Base-by-base conservation (phyloP, 2,797 vertebrate species). In the Sebastes iracundus region DNA sequence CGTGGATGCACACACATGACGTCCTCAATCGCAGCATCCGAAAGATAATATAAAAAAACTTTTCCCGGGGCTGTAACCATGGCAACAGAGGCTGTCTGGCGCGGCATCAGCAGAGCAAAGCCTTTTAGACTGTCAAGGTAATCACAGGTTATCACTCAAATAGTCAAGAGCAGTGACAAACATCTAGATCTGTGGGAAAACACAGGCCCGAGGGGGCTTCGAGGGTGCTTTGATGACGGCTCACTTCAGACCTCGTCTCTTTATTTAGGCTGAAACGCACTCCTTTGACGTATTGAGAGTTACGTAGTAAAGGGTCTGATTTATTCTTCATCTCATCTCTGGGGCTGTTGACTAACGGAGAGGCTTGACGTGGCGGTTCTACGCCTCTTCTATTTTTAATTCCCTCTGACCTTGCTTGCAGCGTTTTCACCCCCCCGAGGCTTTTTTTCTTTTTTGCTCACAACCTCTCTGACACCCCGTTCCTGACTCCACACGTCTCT, bases 41-140 rank as follows among this genome's bases (percentile, higher is more conserved):
- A 38, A 10, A 14, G 22, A 20, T 49, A 16, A 61, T 73, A 28
- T 68, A 7, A 69, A 74, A 46, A 92, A 84, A 55, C 72, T 90
- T 67, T 83, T 86, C 64, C 75, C 6, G 7, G 65, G 73, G 61
- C 80, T 46, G 91, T 93, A 85, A 84, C 92, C 89, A 91, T 90
- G 81, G 90, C 89, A 93, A 93, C 89, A 90, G 83, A 84, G 46
- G 77, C 59, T 60, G 85, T 68, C 73, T 87, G 72, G 73, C 28
- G 25, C 42, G 16, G 33, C 77, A 72, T 70, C 33, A 28, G 56
- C 7, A 1, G 20, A 62, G 72, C 52, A 65, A 79, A 82, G 55
- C 67, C 69, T 82, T 79, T 68, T 25, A 87, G 72, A 68, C n/a
- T 53, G 77, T 76, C 77, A 82, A 88, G 72, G 80, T 85, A 86